These are phyloP conservation scores for Melangyna quadrimaculata DNA, from an alignment of 2,888 invertebrate species.

Conservation along the genomic window DNA sequence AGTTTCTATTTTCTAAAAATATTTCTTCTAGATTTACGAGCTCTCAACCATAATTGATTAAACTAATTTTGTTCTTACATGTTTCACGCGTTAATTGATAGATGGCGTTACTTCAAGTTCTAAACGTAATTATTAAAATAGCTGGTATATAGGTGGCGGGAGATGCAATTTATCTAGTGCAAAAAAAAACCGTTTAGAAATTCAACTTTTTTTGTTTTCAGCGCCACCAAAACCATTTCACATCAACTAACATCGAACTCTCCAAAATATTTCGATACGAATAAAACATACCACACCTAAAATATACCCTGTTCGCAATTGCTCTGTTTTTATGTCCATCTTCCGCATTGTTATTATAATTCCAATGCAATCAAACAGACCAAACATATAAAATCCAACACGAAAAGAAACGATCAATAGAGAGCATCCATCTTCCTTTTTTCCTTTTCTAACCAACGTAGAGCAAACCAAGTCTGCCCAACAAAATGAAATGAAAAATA, in stretches of 20 bases:
- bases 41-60: too few species aligned
- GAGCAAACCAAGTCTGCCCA: conserved; percentile 3
- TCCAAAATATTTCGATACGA: conserved; percentile 21
- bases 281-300: neutral
- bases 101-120: too few species aligned
- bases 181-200: conserved; percentile 9
- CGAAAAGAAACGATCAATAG: conserved; percentile 52
- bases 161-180: neutral
- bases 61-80: too few species aligned
- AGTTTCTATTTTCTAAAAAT: too few species aligned
- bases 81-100: too few species aligned
- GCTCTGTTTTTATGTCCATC: conserved; percentile 65
- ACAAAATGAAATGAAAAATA: conserved; percentile 24
- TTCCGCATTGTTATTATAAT: conserved; percentile 60
- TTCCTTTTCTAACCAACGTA: conserved; percentile 31
- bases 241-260: conserved; percentile 9
- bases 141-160: neutral
- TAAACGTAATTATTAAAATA: too few species aligned
- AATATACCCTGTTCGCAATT: conserved; percentile 24
- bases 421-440: neutral
- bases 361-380: conserved; percentile 46
- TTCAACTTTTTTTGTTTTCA: neutral
- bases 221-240: conserved; percentile 19
- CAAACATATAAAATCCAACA: conserved; percentile 2
- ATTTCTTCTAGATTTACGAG: too few species aligned